phyloP scores from a whole-genome alignment of 2,113 vertebrate genomes.

The Ammodytes marinus region DNA sequence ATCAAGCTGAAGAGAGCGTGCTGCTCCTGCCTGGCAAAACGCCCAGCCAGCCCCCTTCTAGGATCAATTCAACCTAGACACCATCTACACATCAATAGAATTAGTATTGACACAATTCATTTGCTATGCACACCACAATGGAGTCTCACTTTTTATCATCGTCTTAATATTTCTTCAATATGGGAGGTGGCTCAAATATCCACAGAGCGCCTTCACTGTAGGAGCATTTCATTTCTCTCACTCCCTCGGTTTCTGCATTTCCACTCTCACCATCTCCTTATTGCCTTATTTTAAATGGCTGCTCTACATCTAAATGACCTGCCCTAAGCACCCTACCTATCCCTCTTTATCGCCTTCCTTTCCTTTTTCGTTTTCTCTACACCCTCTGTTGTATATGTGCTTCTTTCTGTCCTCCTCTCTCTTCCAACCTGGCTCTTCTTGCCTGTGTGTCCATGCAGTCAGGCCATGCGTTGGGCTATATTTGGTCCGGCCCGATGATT shows the following conservation, averaged over 20 bases:
- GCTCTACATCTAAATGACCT: conserved; percentile 51
- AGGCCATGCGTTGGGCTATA: conserved; percentile 76
- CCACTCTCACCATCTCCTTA: not conserved
- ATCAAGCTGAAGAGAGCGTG: conserved; percentile 72
- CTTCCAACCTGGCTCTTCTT: conserved; percentile 49
- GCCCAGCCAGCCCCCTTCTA: conserved; percentile 57
- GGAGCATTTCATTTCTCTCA: conserved; percentile 63
- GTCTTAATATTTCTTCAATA: conserved; percentile 71
- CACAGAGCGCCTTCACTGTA: conserved; percentile 48
- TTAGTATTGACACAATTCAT: conserved; percentile 82
- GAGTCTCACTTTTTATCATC: conserved; percentile 72
- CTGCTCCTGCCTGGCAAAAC: conserved; percentile 64
- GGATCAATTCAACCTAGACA: conserved; percentile 79
- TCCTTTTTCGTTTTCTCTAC: conserved; percentile 8
- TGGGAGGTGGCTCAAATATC: conserved; percentile 65
- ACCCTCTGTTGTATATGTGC: conserved; percentile 11
- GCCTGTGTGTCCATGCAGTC: conserved; percentile 53
- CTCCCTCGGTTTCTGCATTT: conserved; percentile 31
- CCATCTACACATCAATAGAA: conserved; percentile 81
- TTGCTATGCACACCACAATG: conserved; percentile 76
- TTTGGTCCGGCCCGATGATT: conserved; percentile 85
- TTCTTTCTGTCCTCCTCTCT: conserved; percentile 34
- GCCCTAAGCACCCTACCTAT: conserved; percentile 52
- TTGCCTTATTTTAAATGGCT: not conserved
- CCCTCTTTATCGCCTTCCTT: conserved; percentile 14